Conservation (phyloP, 2,888 invertebrate genomes). For the Leptinotarsa tumamoca region DNA sequence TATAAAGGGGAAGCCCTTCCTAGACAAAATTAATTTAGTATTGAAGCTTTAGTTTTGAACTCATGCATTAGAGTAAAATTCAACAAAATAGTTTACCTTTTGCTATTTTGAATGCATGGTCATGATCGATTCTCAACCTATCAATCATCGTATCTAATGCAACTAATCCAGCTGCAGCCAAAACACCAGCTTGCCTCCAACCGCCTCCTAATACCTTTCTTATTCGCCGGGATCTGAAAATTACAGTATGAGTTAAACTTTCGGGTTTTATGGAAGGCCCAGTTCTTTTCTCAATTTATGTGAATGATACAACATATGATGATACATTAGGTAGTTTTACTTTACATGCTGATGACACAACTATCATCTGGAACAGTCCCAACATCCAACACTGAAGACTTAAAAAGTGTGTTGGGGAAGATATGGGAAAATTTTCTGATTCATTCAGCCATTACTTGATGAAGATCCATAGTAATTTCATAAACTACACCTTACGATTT, state of each 20-base stretch:
- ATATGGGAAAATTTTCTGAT: too few species aligned
- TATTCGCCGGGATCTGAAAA: conserved; percentile 78
- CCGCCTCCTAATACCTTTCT: conserved; percentile 94
- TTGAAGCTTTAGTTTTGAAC: background rate
- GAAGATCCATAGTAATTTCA: too few species aligned
- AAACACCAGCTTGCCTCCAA: conserved; percentile 91
- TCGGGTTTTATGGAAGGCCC: too few species aligned
- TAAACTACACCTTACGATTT: too few species aligned
- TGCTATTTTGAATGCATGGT: conserved; percentile 75
- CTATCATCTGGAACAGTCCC: too few species aligned
- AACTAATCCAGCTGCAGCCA: conserved; percentile 90
- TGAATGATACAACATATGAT: background rate
- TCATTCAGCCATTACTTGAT: too few species aligned
- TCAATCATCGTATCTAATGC: conserved; percentile 85
- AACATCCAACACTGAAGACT: too few species aligned
- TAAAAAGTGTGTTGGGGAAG: too few species aligned
- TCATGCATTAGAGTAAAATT: background rate
- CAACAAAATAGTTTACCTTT: conserved; percentile 68
- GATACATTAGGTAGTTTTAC: background rate
- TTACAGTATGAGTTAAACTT: background rate
- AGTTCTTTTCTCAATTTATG: too few species aligned
- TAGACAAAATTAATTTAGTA: too few species aligned
- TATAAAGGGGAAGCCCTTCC: too few species aligned
- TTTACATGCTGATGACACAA: too few species aligned
- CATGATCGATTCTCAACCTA: conserved; percentile 80